Base-by-base conservation (phyloP, 2,113 vertebrate genomes). In the Phocoena phocoena region DNA sequence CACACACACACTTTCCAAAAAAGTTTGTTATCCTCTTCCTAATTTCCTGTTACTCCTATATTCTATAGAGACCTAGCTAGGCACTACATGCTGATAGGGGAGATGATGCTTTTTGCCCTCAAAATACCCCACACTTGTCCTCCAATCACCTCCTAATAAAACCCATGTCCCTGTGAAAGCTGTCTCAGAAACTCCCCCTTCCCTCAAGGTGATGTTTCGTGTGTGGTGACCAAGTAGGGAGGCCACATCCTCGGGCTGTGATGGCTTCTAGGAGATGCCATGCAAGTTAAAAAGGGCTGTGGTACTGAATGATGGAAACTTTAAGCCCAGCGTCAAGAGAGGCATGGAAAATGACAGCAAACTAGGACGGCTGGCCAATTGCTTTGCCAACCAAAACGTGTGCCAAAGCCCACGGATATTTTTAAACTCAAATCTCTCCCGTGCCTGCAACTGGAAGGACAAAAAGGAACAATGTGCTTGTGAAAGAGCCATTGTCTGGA, bases 301-400 rank as follows among this genome's bases (percentile, higher is more conserved):
- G 18, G 87, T 92, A 58, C 88, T 96, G 93, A 96, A 81, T 60
- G 31, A 60, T 53, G 47, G 44, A 92, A 90, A 36, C 1, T 15
- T 90, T 68, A 76, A 97, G 55, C 41, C 67, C 5, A 36, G 23
- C 1, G 47, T 60, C 36, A 21, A 63, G 77, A 89, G 68, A 68
- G 3, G 65, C 53, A 88, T 84, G 91, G 44, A 81, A 87, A 86
- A 85, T 0, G 14, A 36, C 92, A 94, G 92, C 31, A 36, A 83
- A 15, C 17, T 10, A 17, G 36, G 33, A 58, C 90, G 96, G 92
- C 88, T 97, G 97, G 87, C 33, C 58, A 71, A 26, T 58, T 33
- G 26, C 77, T 85, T 21, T 94, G 93, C 97, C 97, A 98, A 88
- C 41, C 88, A 87, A 95, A 98, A 96, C 91, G 94, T 55, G 36